Base-by-base conservation (phyloP, 1,140 invertebrate species). In the Zaprionus inermis region DNA sequence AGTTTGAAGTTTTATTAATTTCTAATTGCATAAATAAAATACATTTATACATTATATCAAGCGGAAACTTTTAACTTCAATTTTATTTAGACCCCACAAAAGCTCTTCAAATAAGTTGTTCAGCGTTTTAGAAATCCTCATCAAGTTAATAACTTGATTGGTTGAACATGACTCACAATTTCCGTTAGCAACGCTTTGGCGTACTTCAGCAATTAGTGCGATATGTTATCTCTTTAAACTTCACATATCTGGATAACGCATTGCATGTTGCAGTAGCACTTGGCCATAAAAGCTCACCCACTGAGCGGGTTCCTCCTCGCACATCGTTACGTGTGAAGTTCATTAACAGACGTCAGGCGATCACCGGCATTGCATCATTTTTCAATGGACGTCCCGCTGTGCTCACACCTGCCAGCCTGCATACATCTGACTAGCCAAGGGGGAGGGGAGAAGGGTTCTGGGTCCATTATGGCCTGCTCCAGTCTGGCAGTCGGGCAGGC, bases 291-390 rank as follows among this genome's bases (percentile, higher is more conserved):
- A 54, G 18, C n/a, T n/a, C 44, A 20, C 44, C 18, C 18, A 20
- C 44, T 46, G 44, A 18, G 44, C 18, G 44, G 44, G 18, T n/a
- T 2, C 14, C 20, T 28, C 24, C 24, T 2, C 0, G 14, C n/a
- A 22, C 20, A 14, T 56, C 41, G 51, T 74, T 58, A 70, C 72
- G 72, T 75, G 72, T 71, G 68, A 75, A 75, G 72, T 75, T 75
- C 72, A 75, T 75, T 75, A 75, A 71, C 72, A 75, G 60, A 49
- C 73, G 61, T 72, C 73, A 76, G 68, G 73, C 56, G 69, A 76
- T 72, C 73, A 76, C 38, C 60, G 72, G 68, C 73, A 65, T 72
- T 72, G 69, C 73, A 72, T 76, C 60, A 76, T 72, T 66, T 72
- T 72, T 71, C 69, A 66, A 70, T 66, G 60, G 38, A 18, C 44